Conservation (phyloP, 2,888 invertebrate genomes). For the Ceriagrion tenellum region DNA sequence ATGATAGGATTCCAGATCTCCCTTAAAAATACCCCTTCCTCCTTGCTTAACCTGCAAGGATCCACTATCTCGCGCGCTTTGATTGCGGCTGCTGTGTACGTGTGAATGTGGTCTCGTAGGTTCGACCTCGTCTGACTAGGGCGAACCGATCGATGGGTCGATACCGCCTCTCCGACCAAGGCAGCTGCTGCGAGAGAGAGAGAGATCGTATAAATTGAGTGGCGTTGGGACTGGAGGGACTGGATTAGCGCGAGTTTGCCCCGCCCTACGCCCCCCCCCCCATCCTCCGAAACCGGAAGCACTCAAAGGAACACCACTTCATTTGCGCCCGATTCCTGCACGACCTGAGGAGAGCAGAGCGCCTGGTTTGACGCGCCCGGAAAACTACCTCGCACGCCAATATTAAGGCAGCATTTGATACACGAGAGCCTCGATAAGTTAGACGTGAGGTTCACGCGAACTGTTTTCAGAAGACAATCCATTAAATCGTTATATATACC, state of each 20-base stretch:
- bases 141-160: neutral
- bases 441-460: too few relatives aligned
- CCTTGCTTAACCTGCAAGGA: too few relatives aligned
- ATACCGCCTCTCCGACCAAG: neutral
- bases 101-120: neutral
- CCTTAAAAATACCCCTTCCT: too few relatives aligned
- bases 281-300: neutral
- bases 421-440: too few relatives aligned
- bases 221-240: neutral
- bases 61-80: neutral
- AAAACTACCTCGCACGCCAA: too few relatives aligned
- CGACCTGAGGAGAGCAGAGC: too few relatives aligned
- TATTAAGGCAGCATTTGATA: too few relatives aligned
- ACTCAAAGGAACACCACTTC: neutral
- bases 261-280: too few relatives aligned
- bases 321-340: neutral
- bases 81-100: neutral
- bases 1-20: too few relatives aligned
- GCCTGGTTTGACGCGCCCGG: too few relatives aligned
- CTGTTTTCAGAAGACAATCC: too few relatives aligned
- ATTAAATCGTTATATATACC: neutral
- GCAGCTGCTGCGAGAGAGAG: too few relatives aligned
- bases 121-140: neutral
- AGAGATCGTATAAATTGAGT: neutral
- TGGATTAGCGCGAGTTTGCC: neutral